These are phyloP conservation scores for Neelides folsomi DNA, from an alignment of 2,888 invertebrate genomes.

Conservation along the genomic window DNA sequence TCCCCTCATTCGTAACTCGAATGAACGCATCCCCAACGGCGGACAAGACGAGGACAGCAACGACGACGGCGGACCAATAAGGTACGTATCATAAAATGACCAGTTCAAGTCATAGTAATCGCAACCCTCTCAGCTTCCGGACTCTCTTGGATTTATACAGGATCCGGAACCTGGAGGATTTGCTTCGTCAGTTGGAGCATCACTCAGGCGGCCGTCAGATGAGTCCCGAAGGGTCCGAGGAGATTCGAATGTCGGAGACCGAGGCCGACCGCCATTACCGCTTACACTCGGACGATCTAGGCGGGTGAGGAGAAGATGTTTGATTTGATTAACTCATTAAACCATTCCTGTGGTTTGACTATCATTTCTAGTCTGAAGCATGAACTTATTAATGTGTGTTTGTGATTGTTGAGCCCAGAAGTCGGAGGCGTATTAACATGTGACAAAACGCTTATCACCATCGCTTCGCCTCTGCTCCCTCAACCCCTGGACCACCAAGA, in stretches of 20 bases:
- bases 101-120: not conserved
- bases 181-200: slow-evolving; percentile 75
- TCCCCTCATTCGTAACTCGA: slow-evolving; percentile 30
- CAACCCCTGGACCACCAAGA: slow-evolving; percentile 32
- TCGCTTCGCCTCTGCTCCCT: slow-evolving; percentile 31
- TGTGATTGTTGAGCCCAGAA: slow-evolving; percentile 15
- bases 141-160: slow-evolving; percentile 38
- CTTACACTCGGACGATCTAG: slow-evolving; percentile 45
- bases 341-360: not conserved
- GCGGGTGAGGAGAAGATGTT: slow-evolving; percentile 21
- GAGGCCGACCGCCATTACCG: slow-evolving; percentile 78
- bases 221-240: slow-evolving; percentile 83
- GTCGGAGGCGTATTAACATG: slow-evolving; percentile 33
- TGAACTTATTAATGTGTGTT: not conserved
- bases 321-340: not conserved
- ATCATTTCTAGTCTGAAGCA: not conserved
- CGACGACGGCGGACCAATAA: slow-evolving; percentile 32
- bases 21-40: slow-evolving; percentile 30
- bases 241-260: slow-evolving; percentile 71
- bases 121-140: not conserved
- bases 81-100: slow-evolving; percentile 12
- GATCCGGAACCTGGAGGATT: slow-evolving; percentile 79
- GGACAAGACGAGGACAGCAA: slow-evolving; percentile 31
- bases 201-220: slow-evolving; percentile 54
- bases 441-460: slow-evolving; percentile 32